Evolutionary conservation across 1,140 invertebrate genomes (phyloP).

Genomic region (Pachyrhynchus sulphureomaculatus): DNA sequence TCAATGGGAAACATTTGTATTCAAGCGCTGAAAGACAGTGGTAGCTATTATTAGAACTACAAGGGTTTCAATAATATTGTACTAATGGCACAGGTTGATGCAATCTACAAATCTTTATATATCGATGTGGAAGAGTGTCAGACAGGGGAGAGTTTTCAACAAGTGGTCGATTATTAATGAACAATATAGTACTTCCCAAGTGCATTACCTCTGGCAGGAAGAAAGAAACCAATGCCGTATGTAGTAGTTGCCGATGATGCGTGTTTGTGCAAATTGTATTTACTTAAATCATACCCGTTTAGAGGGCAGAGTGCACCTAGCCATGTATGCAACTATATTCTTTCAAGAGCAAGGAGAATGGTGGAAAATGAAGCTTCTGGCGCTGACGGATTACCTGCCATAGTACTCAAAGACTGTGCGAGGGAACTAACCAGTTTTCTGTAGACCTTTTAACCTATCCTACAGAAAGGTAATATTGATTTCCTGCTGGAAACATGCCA

Average conservation of each 20-base stretch:
- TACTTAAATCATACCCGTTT: constrained; percentile 33
- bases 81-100: constrained; percentile 44
- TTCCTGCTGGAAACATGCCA: too few relatives aligned
- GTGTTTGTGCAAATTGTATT: constrained; percentile 30
- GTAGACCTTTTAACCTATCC: too few relatives aligned
- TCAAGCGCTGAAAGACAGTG: too few relatives aligned
- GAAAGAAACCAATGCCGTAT: constrained; percentile 32
- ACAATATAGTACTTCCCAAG: constrained; percentile 7
- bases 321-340: constrained; percentile 52
- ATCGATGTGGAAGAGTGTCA: constrained; percentile 41
- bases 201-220: constrained; percentile 18
- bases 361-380: constrained; percentile 56
- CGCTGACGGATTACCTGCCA: too few relatives aligned
- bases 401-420: too few relatives aligned
- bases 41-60: too few relatives aligned
- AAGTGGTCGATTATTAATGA: constrained; percentile 26
- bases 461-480: too few relatives aligned
- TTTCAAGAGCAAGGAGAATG: constrained; percentile 47
- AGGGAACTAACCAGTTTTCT: too few relatives aligned
- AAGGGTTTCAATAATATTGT: too few relatives aligned
- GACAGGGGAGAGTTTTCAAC: constrained; percentile 44
- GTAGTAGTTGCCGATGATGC: constrained; percentile 36
- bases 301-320: constrained; percentile 18
- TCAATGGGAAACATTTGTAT: too few relatives aligned
- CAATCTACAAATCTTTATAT: constrained; percentile 45